A percentile compares a stretch with the other conserved stretches of the same genome.
phyloP scores from a whole-genome alignment of 2,888 invertebrate genomes.

The Xylota segnis region DNA sequence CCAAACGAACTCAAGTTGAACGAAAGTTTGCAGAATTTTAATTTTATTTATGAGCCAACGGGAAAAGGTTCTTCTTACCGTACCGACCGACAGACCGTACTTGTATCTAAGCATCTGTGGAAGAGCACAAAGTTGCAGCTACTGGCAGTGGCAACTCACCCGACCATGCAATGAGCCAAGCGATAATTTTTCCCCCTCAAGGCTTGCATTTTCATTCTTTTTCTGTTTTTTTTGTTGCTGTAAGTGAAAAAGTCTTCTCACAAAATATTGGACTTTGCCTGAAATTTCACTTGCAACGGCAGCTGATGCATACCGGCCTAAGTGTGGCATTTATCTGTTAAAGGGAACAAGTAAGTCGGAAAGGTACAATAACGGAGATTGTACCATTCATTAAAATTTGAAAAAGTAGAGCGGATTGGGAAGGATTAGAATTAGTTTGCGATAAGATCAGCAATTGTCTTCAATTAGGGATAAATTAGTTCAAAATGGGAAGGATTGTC shows the following conservation, averaged over 20 bases:
- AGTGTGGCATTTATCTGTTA: conserved; percentile 31
- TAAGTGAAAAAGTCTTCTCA: conserved; percentile 17
- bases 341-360: conserved; percentile 1
- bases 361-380: background rate
- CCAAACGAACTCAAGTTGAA: conserved; percentile 69
- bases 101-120: conserved; percentile 48
- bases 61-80: conserved; percentile 51
- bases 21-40: conserved; percentile 73
- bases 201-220: conserved; percentile 21
- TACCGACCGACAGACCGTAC: conserved; percentile 5
- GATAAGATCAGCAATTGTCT: conserved; percentile 67
- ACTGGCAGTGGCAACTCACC: conserved; percentile 32
- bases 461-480: conserved; percentile 70
- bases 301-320: conserved; percentile 30
- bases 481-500: conserved; percentile 56
- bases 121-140: conserved; percentile 29
- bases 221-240: background rate
- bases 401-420: conserved; percentile 19
- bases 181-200: conserved; percentile 49
- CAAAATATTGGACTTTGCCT: conserved; percentile 21
- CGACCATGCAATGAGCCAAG: conserved; percentile 52
- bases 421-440: conserved; percentile 18
- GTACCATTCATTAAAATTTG: conserved; percentile 24
- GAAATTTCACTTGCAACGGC: conserved; percentile 42
- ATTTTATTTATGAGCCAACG: conserved; percentile 73